phyloP scores from a whole-genome alignment of 2,888 invertebrate species.

The Creontiades dilutus region DNA sequence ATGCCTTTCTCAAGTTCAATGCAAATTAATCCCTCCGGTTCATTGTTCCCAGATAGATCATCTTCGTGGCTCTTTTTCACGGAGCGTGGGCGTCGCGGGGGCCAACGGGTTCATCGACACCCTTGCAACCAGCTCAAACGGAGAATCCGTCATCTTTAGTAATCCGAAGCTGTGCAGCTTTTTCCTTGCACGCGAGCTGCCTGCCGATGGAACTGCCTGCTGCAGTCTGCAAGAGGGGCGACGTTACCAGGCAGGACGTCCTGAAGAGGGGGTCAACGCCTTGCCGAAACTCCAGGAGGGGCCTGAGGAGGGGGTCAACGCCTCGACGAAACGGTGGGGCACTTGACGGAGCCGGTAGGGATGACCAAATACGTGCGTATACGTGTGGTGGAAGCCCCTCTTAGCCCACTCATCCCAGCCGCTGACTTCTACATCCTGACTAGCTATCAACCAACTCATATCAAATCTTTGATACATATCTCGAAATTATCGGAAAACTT shows the following conservation, averaged over 20 bases:
- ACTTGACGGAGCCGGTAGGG: neutral
- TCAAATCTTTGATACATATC: neutral
- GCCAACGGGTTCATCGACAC: conserved; percentile 24
- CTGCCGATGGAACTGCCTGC: neutral
- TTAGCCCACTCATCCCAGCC: neutral
- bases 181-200: conserved; percentile 28
- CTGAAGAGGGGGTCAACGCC: conserved; percentile 23
- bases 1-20: neutral
- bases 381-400: neutral
- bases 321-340: conserved; percentile 1
- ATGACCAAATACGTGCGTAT: conserved; percentile 4
- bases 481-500: no score
- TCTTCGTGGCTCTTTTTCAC: neutral
- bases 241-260: neutral
- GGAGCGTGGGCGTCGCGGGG: conserved; percentile 13
- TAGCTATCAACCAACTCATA: neutral
- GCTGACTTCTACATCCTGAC: neutral
- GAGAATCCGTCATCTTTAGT: conserved; percentile 40
- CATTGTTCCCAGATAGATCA: neutral
- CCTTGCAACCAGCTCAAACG: neutral
- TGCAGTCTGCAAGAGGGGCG: neutral
- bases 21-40: neutral
- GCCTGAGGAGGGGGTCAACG: conserved; percentile 37
- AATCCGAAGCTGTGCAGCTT: conserved; percentile 23
- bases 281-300: conserved; percentile 11